Evolutionary conservation across 2,113 vertebrate genomes (phyloP).

Genomic region (Nanorana parkeri): DNA sequence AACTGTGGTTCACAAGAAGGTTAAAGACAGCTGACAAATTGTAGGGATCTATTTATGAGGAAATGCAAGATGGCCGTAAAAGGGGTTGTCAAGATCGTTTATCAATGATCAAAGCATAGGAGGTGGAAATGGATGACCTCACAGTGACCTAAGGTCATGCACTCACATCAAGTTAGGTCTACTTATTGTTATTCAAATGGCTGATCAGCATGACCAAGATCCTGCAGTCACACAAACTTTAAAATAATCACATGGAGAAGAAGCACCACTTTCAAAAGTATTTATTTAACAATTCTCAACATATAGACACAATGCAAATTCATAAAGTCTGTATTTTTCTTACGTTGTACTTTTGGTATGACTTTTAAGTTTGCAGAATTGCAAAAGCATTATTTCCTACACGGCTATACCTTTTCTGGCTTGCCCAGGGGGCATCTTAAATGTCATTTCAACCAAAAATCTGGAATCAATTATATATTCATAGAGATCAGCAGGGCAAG

Average conservation of each 20-base stretch:
- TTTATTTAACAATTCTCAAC: neutral
- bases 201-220: neutral
- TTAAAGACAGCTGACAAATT: conserved; percentile 23
- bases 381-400: neutral
- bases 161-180: conserved; percentile 7
- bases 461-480: conserved; percentile 46
- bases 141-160: conserved; percentile 28
- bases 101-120: conserved; percentile 36
- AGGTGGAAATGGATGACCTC: conserved; percentile 9
- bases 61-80: conserved; percentile 34
- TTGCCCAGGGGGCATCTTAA: conserved; percentile 4
- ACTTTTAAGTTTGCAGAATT: neutral
- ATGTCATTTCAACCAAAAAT: conserved; percentile 10
- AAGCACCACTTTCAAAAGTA: neutral
- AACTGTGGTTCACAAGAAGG: conserved; percentile 18
- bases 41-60: conserved; percentile 34
- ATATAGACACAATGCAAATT: neutral
- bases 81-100: conserved; percentile 22
- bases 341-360: neutral
- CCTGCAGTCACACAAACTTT: neutral
- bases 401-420: neutral
- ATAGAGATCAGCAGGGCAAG: conserved; percentile 3
- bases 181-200: conserved; percentile 17
- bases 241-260: neutral
- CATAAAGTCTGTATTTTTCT: too few species aligned